These are phyloP conservation scores for Rhadina sibilatrix DNA, from an alignment of 2,113 vertebrate species.

Conservation along the genomic window DNA sequence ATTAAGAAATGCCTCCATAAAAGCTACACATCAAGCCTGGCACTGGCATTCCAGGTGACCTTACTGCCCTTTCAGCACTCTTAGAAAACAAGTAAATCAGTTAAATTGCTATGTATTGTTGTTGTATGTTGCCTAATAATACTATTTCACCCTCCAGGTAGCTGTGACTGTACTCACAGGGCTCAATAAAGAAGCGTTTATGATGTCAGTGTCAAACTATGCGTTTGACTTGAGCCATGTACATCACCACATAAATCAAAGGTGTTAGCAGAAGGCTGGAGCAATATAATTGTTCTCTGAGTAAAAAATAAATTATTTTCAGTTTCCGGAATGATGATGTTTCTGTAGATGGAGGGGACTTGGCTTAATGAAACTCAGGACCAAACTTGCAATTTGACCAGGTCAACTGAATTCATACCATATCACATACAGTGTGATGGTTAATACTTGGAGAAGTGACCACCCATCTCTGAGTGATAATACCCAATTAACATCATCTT, in stretches of 20 bases:
- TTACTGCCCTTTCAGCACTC: background rate
- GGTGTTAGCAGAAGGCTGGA: background rate
- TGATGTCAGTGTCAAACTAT: background rate
- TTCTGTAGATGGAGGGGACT: background rate
- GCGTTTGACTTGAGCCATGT: background rate
- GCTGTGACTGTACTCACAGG: background rate
- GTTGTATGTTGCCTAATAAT: background rate
- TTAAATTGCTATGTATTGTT: background rate
- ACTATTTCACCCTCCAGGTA: slow-evolving; percentile 16
- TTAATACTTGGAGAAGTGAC: background rate
- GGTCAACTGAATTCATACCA: background rate
- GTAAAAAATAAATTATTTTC: background rate
- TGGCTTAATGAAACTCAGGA: background rate
- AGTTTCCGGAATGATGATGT: background rate
- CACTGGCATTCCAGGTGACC: background rate
- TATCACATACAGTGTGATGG: background rate
- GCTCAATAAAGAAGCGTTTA: background rate
- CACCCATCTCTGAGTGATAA: background rate
- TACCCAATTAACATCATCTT: background rate
- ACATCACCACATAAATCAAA: background rate
- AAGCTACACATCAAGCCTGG: background rate
- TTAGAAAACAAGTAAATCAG: slow-evolving; percentile 36
- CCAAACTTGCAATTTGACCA: background rate
- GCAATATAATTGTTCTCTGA: background rate
- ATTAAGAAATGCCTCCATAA: background rate